A percentile compares a stretch with the other conserved stretches of the same genome.
Evolutionary conservation across 2,113 vertebrate genomes (phyloP).

Genomic region (Psittacus erithacus): DNA sequence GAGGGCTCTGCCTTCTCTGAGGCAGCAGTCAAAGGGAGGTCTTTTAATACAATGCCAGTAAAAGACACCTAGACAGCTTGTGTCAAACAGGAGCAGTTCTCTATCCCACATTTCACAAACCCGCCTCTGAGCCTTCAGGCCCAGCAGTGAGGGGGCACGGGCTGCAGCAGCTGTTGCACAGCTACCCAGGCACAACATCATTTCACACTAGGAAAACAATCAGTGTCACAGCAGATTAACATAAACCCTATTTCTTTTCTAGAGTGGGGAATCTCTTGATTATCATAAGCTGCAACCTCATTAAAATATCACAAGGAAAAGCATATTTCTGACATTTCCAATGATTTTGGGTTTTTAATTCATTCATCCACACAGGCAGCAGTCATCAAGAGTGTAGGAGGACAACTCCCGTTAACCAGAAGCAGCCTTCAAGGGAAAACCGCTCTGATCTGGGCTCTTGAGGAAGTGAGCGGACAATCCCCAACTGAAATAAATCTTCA

Average conservation of each 20-base stretch:
- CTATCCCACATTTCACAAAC: not conserved
- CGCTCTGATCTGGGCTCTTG: constrained; percentile 4
- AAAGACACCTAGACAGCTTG: not conserved
- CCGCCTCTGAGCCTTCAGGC: not conserved
- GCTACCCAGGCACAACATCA: not conserved
- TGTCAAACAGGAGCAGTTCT: not conserved
- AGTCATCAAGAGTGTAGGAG: constrained; percentile 35
- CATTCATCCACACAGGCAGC: not conserved
- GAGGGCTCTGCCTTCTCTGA: not conserved
- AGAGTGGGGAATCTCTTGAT: constrained; percentile 41
- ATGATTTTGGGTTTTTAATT: not conserved
- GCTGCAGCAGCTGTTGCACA: not conserved
- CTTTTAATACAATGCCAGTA: not conserved
- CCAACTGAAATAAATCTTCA: constrained; percentile 33
- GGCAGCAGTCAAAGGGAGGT: not conserved
- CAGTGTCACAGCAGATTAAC: constrained; percentile 29
- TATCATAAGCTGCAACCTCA: constrained; percentile 51
- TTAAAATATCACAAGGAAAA: constrained; percentile 55
- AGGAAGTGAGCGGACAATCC: constrained; percentile 4
- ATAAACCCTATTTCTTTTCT: constrained; percentile 34
- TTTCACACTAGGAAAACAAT: constrained; percentile 33
- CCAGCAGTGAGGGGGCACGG: fast-evolving
- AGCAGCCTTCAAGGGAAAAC: constrained; percentile 48
- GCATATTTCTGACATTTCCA: constrained; percentile 27
- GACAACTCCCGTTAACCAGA: constrained; percentile 33